phyloP scores from a whole-genome alignment of 1,140 invertebrate genomes.

The Adelges cooleyi region DNA sequence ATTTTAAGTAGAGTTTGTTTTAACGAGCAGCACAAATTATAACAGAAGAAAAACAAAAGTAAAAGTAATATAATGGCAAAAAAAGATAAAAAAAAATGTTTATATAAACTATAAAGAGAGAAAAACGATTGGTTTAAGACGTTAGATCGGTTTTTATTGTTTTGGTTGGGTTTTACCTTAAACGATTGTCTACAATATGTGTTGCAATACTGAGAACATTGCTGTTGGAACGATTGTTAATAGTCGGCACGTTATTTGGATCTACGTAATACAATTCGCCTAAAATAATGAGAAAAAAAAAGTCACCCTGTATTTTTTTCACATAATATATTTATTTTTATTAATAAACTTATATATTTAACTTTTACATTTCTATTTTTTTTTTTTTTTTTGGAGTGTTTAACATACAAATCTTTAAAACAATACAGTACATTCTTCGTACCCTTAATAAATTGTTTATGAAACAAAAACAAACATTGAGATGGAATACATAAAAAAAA shows the following conservation, averaged over 20 bases:
- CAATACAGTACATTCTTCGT: no score
- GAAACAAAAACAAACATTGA: background rate
- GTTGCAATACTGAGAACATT: slow-evolving; percentile 11
- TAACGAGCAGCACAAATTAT: no score
- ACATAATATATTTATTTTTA: background rate
- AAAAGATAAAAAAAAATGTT: no score
- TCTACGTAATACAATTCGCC: slow-evolving; percentile 6
- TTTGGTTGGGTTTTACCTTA: background rate
- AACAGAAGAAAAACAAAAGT: no score
- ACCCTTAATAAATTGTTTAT: background rate
- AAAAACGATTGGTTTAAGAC: no score
- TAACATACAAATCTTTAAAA: no score
- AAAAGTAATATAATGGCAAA: no score
- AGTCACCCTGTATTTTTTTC: background rate
- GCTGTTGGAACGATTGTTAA: background rate
- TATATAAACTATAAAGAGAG: no score
- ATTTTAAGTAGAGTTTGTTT: no score
- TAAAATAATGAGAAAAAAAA: slow-evolving; percentile 24
- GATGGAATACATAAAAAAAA: slow-evolving; percentile 9
- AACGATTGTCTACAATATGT: background rate
- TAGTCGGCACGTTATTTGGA: slow-evolving; percentile 1
- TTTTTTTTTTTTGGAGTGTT: no score
- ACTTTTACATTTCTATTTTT: no score
- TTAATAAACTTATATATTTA: background rate
- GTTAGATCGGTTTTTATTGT: background rate